Percentiles rank a stretch among this genome's conserved stretches.
phyloP scores from a whole-genome alignment of 2,113 vertebrate genomes.

The Physeter macrocephalus region DNA sequence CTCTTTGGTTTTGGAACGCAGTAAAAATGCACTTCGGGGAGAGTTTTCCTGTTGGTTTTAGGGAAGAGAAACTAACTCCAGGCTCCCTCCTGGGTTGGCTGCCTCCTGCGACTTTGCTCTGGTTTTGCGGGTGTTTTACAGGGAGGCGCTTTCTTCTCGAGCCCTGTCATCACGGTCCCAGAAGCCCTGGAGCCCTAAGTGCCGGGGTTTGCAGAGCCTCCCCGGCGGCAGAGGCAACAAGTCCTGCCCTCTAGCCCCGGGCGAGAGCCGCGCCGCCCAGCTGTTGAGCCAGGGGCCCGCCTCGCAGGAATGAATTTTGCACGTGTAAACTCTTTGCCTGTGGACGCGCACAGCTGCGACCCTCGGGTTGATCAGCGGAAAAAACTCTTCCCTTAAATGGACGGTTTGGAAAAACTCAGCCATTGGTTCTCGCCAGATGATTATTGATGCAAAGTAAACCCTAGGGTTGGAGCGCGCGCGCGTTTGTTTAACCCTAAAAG shows the following conservation, averaged over 20 bases:
- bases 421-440: slow-evolving; percentile 79
- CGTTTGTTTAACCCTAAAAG: slow-evolving; percentile 52
- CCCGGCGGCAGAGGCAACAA: slow-evolving; percentile 43
- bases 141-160: not conserved
- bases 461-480: slow-evolving; percentile 23
- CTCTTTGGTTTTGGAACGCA: slow-evolving; percentile 43
- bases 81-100: not conserved
- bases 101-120: not conserved
- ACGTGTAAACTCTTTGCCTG: slow-evolving; percentile 45
- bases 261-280: not conserved
- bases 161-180: not conserved
- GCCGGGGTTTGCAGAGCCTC: not conserved
- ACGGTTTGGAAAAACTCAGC: slow-evolving; percentile 73
- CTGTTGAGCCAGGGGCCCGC: not conserved
- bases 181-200: not conserved
- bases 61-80: slow-evolving; percentile 43
- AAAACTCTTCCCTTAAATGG: slow-evolving; percentile 61
- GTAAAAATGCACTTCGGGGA: slow-evolving; percentile 48
- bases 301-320: slow-evolving; percentile 43
- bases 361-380: slow-evolving; percentile 61
- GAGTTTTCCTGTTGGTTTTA: slow-evolving; percentile 64
- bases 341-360: slow-evolving; percentile 70
- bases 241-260: slow-evolving; percentile 1
- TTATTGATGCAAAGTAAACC: slow-evolving; percentile 69
- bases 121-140: not conserved